Base-by-base conservation (phyloP, 2,113 vertebrate species). In the Hucho hucho region DNA sequence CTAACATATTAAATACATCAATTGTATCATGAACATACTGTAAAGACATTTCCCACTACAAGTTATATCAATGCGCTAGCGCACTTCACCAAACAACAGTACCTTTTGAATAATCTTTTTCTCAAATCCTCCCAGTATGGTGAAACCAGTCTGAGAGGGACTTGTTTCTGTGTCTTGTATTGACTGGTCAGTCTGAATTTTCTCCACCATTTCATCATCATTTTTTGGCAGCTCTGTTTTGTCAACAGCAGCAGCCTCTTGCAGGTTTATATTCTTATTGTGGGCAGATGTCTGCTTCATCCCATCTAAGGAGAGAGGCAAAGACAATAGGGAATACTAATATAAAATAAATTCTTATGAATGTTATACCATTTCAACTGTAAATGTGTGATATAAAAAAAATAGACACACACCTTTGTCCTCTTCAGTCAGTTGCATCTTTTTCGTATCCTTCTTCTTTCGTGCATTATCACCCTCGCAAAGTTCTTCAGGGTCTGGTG, bases 71-170 rank as follows among this genome's bases (percentile, higher is more conserved):
- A 53, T 16, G 4, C 18, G 64, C 61, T 53, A 53, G 16, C 18
- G 49, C 18, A 68, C 58, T 18, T 18, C 16, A 53, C 4, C 13
- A 53, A 53, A 53, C 6, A 1, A 9, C 0, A 0, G 47, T 87
- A 95, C 95, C 94, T 95, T 95, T 1, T 86, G 83, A 1, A 87
- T 72, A 1, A 79, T 80, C 76, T 89, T 95, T 72, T 49, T 89
- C 0, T 91, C 74, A 1, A 94, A 95, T 73, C 91, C 94, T 20
- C 95, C 95, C 0, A 98, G 84, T 67, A 97, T 66, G 1, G 83
- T 74, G 37, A 92, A 82, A 22, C 79, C 88, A 24, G 89, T 81
- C 1, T 84, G 69, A 12, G 78, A 58, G 20, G 73, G 37, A 3
- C 65, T 26, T 24, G 80, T 79, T 7, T 46, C 76, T 4, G 75